phyloP scores from a whole-genome alignment of 2,888 invertebrate species.

The Tetragonisca angustula region DNA sequence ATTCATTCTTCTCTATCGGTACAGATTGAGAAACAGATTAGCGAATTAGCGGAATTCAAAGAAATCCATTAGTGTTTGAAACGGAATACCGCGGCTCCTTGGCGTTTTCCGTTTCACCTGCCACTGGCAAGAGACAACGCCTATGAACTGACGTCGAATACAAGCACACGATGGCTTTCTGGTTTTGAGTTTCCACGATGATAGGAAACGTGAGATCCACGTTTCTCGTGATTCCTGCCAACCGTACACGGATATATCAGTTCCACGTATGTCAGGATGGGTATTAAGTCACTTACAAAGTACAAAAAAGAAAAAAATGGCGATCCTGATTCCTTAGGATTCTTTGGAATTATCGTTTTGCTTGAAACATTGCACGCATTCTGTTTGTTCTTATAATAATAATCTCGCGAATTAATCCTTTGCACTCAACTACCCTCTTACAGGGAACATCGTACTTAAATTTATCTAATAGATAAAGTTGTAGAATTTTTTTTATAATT shows the following conservation, averaged over 20 bases:
- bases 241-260: not conserved
- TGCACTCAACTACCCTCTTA: too few relatives aligned
- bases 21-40: not conserved
- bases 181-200: slow-evolving; percentile 53
- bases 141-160: slow-evolving; percentile 32
- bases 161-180: slow-evolving; percentile 43
- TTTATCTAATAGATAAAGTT: too few relatives aligned
- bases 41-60: slow-evolving; percentile 12
- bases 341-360: too few relatives aligned
- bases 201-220: slow-evolving; percentile 45
- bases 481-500: too few relatives aligned
- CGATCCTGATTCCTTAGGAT: too few relatives aligned
- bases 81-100: slow-evolving; percentile 37
- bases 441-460: too few relatives aligned
- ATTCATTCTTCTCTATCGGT: not conserved
- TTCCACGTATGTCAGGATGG: too few relatives aligned
- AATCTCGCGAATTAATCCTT: too few relatives aligned
- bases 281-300: too few relatives aligned
- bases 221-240: slow-evolving; percentile 31
- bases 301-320: too few relatives aligned
- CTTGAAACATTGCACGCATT: too few relatives aligned
- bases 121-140: slow-evolving; percentile 22
- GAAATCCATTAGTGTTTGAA: slow-evolving; percentile 53
- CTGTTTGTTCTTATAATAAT: too few relatives aligned
- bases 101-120: slow-evolving; percentile 46